These are phyloP conservation scores for Silurus asotus DNA, from an alignment of 2,113 vertebrate species.

Conservation along the genomic window DNA sequence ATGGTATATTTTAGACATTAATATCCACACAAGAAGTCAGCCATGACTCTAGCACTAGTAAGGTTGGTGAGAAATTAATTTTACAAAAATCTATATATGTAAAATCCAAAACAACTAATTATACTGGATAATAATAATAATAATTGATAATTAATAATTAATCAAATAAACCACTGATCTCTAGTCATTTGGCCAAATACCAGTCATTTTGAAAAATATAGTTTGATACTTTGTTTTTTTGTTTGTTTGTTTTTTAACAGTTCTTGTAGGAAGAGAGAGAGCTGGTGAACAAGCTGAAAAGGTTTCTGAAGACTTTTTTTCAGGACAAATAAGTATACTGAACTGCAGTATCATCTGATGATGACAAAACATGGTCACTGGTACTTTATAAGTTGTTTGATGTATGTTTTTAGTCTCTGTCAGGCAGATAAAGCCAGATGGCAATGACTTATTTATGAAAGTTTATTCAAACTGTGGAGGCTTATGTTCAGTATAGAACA, in stretches of 20 bases:
- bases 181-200: background rate
- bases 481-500: background rate
- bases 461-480: background rate
- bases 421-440: slow-evolving; percentile 66
- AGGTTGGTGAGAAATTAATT: background rate
- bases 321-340: background rate
- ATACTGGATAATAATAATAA: background rate
- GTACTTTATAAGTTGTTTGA: slow-evolving; percentile 45
- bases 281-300: background rate
- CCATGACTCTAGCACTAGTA: background rate
- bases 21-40: background rate
- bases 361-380: slow-evolving; percentile 48
- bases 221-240: background rate
- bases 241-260: background rate
- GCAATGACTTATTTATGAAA: slow-evolving; percentile 37
- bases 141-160: too few species aligned
- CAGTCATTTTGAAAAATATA: background rate
- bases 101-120: background rate
- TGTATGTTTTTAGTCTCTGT: slow-evolving; percentile 59
- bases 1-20: background rate
- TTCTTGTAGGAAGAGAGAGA: background rate
- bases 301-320: slow-evolving; percentile 7
- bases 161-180: background rate
- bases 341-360: slow-evolving; percentile 29
- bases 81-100: background rate